These are phyloP conservation scores for Cantharis nigra DNA, from an alignment of 2,888 invertebrate genomes.

Conservation along the genomic window DNA sequence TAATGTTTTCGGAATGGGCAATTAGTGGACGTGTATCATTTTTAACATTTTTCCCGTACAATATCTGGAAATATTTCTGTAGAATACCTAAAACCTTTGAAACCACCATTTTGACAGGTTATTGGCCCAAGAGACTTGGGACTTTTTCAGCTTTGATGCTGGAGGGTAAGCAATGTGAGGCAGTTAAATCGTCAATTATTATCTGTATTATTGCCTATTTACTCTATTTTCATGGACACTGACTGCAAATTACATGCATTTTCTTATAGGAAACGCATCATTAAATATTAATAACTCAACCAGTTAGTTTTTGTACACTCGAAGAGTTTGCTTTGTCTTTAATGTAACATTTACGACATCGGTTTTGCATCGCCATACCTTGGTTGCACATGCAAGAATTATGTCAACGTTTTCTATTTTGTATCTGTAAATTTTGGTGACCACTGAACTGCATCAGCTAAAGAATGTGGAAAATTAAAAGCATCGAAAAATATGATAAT, in stretches of 20 bases:
- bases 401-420: neutral
- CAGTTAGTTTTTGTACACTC: neutral
- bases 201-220: neutral
- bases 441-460: neutral
- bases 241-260: neutral
- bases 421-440: neutral
- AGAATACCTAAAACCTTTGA: no score
- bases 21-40: neutral
- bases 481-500: constrained; percentile 9
- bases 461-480: constrained; percentile 8
- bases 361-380: neutral
- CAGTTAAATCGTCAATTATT: neutral
- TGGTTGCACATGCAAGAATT: neutral
- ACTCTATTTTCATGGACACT: neutral
- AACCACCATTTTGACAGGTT: no score
- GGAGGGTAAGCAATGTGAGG: neutral
- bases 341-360: neutral
- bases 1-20: constrained; percentile 2
- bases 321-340: neutral
- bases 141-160: no score
- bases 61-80: no score
- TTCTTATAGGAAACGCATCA: neutral
- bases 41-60: neutral
- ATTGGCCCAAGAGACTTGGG: no score
- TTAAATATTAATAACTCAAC: neutral